Evolutionary conservation across 2,797 vertebrate species (phyloP).

Genomic region (Halcyon smyrnensis): DNA sequence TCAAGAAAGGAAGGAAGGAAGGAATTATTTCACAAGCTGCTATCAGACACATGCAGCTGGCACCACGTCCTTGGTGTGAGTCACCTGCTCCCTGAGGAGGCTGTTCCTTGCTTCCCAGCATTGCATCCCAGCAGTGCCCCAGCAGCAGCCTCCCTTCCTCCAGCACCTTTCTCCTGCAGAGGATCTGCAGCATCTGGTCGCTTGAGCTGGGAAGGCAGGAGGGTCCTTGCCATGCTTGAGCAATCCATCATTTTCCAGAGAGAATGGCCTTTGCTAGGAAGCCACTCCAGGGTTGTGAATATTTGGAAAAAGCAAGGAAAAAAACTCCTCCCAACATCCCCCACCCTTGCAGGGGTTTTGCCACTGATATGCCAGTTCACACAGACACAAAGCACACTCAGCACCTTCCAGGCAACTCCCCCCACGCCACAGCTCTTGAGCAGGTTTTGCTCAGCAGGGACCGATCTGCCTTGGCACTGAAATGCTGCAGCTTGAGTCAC

Average conservation of each 20-base stretch:
- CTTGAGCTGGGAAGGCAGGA: background rate
- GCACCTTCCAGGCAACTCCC: background rate
- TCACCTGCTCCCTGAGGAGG: background rate
- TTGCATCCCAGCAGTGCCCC: background rate
- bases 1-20: slow-evolving; percentile 30
- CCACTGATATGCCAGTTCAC: fast-evolving
- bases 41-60: background rate
- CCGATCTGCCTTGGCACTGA: background rate
- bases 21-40: background rate
- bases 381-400: background rate
- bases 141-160: background rate
- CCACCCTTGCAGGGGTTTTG: background rate
- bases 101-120: background rate
- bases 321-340: background rate
- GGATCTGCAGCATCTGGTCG: background rate
- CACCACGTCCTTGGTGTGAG: background rate
- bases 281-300: fast-evolving
- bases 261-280: background rate
- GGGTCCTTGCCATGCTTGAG: background rate
- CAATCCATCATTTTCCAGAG: background rate
- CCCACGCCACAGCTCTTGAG: fast-evolving
- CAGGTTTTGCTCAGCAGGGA: background rate
- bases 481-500: background rate
- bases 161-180: background rate
- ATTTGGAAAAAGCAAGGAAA: background rate